Evolutionary conservation across 2,797 vertebrate genomes (phyloP).

Genomic region (Pantherophis vulpinus): DNA sequence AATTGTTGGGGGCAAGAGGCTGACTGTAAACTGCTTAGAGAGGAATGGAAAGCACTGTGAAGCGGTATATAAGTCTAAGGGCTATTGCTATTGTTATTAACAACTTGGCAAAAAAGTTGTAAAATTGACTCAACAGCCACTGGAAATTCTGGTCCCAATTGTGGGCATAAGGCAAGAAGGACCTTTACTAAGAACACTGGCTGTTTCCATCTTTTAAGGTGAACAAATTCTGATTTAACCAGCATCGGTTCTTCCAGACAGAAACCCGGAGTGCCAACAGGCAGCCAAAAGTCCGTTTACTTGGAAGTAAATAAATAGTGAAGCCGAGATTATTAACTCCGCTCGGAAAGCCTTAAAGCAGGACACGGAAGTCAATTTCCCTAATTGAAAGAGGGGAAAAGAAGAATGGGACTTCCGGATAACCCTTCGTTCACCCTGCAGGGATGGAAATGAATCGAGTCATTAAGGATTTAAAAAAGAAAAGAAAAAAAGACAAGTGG

Average conservation of each 20-base stretch:
- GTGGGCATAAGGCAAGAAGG: not conserved
- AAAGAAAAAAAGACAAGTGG: too few species aligned
- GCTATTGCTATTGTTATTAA: too few species aligned
- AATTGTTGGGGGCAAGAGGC: too few species aligned
- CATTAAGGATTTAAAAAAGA: not conserved
- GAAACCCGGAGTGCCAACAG: not conserved
- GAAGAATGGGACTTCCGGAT: slow-evolving; percentile 2
- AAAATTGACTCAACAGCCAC: too few species aligned
- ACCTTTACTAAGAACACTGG: not conserved
- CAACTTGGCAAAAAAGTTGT: too few species aligned
- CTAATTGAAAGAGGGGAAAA: not conserved
- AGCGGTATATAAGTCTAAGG: too few species aligned
- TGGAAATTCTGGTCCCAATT: too few species aligned
- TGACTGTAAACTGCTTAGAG: too few species aligned
- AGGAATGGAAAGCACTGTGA: too few species aligned
- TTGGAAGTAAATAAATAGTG: not conserved
- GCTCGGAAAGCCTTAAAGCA: not conserved
- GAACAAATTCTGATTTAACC: too few species aligned
- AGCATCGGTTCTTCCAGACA: too few species aligned
- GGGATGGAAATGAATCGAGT: not conserved
- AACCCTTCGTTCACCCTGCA: not conserved
- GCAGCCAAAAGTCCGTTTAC: not conserved
- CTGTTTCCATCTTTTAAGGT: too few species aligned
- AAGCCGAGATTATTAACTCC: not conserved
- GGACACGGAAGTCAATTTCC: not conserved